A percentile compares a stretch with the other conserved stretches of the same genome.
Evolutionary conservation across 2,797 vertebrate species (phyloP).

Genomic region (Squalus acanthias): DNA sequence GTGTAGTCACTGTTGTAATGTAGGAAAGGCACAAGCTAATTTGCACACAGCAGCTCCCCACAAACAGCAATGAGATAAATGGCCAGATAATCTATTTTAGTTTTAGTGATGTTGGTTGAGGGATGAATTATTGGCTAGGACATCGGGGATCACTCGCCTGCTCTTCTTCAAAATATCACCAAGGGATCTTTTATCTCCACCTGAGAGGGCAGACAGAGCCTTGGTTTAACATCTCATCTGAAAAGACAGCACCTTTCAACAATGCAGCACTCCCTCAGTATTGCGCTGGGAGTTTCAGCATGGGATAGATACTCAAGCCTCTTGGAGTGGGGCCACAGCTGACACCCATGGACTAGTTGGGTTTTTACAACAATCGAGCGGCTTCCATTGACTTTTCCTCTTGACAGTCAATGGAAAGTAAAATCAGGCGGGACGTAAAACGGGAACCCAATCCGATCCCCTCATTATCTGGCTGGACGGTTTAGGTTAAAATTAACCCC

Average conservation of each 20-base stretch:
- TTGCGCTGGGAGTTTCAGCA: too few species aligned
- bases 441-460: neutral
- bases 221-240: too few species aligned
- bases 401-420: neutral
- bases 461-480: neutral
- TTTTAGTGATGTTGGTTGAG: neutral
- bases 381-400: neutral
- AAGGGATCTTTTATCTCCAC: neutral
- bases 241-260: too few species aligned
- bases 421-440: neutral
- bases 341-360: too few species aligned
- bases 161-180: neutral
- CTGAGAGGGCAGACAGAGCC: too few species aligned
- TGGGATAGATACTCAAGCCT: too few species aligned
- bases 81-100: neutral
- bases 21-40: neutral
- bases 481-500: neutral
- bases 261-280: too few species aligned
- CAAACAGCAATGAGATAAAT: neutral
- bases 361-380: neutral
- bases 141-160: neutral
- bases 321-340: too few species aligned
- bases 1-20: neutral
- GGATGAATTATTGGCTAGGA: neutral
- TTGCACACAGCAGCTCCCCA: neutral